Conservation (phyloP, 2,797 vertebrate species). For the Tamandua tetradactyla region DNA sequence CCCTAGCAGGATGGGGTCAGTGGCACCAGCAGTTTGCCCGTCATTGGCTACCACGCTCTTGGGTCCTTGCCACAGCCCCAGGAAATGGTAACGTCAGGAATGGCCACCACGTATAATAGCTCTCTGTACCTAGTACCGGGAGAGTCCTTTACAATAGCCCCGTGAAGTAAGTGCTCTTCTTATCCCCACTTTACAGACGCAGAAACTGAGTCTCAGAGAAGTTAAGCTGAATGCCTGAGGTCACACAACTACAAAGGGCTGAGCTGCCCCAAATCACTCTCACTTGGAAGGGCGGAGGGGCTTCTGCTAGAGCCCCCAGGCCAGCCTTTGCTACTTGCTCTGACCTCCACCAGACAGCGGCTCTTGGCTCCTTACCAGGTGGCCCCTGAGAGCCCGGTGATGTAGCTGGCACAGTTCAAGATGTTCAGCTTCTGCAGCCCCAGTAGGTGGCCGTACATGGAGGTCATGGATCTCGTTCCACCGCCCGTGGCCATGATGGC, state of each 20-base stretch:
- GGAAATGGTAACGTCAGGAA: neutral
- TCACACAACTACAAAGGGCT: neutral
- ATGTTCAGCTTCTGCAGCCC: conserved; percentile 89
- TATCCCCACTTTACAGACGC: neutral
- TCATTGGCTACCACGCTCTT: neutral
- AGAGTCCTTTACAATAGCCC: neutral
- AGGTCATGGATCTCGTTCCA: conserved; percentile 89
- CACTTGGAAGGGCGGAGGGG: accelerated
- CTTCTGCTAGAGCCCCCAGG: neutral
- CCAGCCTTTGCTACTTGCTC: neutral
- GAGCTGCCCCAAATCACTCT: neutral
- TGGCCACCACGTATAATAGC: neutral
- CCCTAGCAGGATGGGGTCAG: neutral
- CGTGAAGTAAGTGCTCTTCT: neutral
- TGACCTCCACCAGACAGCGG: neutral
- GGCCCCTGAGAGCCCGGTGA: conserved; percentile 91
- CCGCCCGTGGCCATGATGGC: conserved; percentile 92
- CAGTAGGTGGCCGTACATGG: conserved; percentile 88
- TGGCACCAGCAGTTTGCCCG: neutral
- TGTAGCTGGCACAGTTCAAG: conserved; percentile 88
- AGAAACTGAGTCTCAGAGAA: neutral
- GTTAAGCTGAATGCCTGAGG: neutral
- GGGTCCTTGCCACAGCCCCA: neutral
- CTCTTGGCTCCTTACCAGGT: conserved; percentile 88
- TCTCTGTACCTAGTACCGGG: neutral